Evolutionary conservation across 2,113 vertebrate species (phyloP).

Genomic region (Pholis gunnellus): DNA sequence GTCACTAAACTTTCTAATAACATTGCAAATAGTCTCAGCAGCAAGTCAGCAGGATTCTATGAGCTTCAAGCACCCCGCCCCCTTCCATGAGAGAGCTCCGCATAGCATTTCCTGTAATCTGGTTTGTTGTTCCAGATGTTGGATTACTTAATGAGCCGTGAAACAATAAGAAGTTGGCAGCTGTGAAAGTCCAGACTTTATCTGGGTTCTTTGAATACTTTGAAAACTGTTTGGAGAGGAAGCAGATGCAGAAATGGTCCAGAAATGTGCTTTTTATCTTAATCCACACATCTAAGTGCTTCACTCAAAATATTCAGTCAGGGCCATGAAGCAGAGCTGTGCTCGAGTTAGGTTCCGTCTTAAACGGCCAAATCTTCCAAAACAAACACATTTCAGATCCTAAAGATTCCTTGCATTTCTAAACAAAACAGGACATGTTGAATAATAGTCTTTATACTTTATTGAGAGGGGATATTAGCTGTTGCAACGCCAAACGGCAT

Average conservation of each 20-base stretch:
- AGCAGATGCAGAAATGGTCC: conserved; percentile 6
- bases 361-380: too few species aligned
- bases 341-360: background rate
- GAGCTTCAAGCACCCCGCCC: background rate
- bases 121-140: conserved; percentile 58
- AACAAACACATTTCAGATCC: too few species aligned
- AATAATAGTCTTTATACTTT: too few species aligned
- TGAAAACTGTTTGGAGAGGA: background rate
- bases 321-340: background rate
- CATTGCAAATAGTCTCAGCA: conserved; percentile 9
- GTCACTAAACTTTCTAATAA: background rate
- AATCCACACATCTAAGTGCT: background rate
- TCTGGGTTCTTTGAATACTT: background rate
- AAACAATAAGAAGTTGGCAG: background rate
- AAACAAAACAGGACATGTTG: too few species aligned
- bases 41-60: conserved; percentile 1
- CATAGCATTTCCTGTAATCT: conserved; percentile 37
- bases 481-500: too few species aligned
- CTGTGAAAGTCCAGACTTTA: background rate
- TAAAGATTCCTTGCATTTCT: too few species aligned
- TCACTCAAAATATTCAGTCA: background rate
- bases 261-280: background rate
- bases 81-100: background rate
- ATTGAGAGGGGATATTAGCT: too few species aligned
- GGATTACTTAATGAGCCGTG: conserved; percentile 15